Conservation (phyloP, 2,888 invertebrate genomes). For the Oscheius sp. region DNA sequence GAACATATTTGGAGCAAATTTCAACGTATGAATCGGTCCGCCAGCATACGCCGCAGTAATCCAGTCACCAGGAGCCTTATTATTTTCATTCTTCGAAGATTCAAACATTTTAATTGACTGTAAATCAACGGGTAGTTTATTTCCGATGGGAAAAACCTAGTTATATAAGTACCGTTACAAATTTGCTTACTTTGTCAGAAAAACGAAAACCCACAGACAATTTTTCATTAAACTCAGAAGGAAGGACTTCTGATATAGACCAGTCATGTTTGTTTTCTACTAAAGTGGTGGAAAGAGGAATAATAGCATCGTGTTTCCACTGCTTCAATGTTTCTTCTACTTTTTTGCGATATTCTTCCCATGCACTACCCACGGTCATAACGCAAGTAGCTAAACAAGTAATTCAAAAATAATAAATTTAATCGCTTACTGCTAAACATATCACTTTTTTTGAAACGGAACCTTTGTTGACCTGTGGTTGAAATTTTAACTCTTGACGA, state of each 20-base stretch:
- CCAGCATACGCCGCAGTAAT: conserved; percentile 16
- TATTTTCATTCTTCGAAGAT: neutral
- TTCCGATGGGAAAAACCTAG: neutral
- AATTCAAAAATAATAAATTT: neutral
- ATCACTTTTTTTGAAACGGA: conserved; percentile 13
- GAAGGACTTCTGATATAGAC: neutral
- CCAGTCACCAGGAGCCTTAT: conserved; percentile 1
- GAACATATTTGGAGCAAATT: conserved; percentile 24
- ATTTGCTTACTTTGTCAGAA: neutral
- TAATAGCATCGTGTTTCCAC: neutral
- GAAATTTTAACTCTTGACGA: conserved; percentile 16
- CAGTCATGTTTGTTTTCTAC: neutral
- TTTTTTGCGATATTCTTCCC: neutral
- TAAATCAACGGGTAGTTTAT: conserved; percentile 2
- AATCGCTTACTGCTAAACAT: conserved; percentile 15
- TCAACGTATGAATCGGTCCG: conserved; percentile 22
- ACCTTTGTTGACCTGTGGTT: conserved; percentile 14
- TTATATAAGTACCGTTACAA: neutral
- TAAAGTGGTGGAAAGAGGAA: neutral
- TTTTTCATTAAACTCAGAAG: neutral
- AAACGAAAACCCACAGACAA: neutral
- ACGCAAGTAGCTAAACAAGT: too few species aligned
- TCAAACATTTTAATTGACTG: conserved; percentile 5
- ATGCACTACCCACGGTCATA: conserved; percentile 7
- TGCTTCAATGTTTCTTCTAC: neutral